These are phyloP conservation scores for Philhelius pedissequus DNA, from an alignment of 2,888 invertebrate genomes.

Conservation along the genomic window DNA sequence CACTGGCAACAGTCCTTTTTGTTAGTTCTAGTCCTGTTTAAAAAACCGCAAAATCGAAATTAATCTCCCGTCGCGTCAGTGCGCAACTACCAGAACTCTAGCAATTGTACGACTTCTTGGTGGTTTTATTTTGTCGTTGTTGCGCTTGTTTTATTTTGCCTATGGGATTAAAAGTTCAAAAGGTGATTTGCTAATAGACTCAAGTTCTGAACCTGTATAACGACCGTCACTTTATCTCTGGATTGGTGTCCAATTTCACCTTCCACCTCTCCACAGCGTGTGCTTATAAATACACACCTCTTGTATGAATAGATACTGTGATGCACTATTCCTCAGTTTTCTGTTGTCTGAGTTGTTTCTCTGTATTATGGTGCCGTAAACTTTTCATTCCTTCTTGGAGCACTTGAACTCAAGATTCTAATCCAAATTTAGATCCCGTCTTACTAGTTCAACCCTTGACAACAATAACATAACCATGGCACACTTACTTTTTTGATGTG, in stretches of 20 bases:
- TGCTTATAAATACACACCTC: neutral
- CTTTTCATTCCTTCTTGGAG: slow-evolving; percentile 14
- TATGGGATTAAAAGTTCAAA: slow-evolving; percentile 25
- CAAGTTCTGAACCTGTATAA: slow-evolving; percentile 46
- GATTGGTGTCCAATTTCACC: slow-evolving; percentile 58
- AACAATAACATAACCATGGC: neutral
- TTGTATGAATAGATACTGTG: neutral
- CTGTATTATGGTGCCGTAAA: slow-evolving; percentile 3
- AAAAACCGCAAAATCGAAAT: slow-evolving; percentile 57
- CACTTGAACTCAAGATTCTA: slow-evolving; percentile 51
- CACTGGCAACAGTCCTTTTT: slow-evolving; percentile 45
- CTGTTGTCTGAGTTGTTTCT: neutral
- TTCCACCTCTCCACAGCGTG: slow-evolving; percentile 11
- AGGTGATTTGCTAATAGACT: slow-evolving; percentile 43
- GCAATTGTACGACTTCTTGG: slow-evolving; percentile 54
- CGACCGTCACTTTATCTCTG: neutral
- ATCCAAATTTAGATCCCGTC: slow-evolving; percentile 51
- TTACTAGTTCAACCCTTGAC: neutral
- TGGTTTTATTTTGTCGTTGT: neutral
- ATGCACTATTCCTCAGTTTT: neutral
- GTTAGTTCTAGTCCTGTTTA: slow-evolving; percentile 19
- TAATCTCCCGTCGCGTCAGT: slow-evolving; percentile 32
- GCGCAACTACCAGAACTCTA: neutral
- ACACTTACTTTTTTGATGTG: slow-evolving; percentile 37
- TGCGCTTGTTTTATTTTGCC: neutral